These are phyloP conservation scores for Drosophila glabriapex DNA, from an alignment of 2,888 invertebrate species.

Conservation along the genomic window DNA sequence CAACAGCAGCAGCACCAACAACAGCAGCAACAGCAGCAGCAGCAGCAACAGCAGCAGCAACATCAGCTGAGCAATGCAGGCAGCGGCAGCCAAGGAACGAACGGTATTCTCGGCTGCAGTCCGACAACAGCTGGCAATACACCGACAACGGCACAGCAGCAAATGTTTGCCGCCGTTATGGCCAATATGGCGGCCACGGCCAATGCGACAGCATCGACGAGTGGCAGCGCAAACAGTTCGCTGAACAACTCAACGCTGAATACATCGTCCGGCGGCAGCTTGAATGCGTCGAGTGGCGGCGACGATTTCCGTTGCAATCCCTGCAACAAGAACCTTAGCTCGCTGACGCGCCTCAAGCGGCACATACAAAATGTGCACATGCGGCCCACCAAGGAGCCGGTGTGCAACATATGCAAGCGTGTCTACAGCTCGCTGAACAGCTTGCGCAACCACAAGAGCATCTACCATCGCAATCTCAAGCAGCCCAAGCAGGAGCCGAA, in stretches of 20 bases:
- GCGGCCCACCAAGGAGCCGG: constrained; percentile 95
- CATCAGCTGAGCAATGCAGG: constrained; percentile 44
- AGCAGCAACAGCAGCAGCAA: constrained; percentile 31
- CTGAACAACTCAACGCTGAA: constrained; percentile 71
- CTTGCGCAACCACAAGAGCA: constrained; percentile 96
- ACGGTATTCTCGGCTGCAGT: constrained; percentile 66
- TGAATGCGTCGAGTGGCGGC: constrained; percentile 85
- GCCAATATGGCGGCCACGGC: constrained; percentile 81
- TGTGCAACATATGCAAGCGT: constrained; percentile 96
- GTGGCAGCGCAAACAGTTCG: constrained; percentile 64
- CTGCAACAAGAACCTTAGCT: constrained; percentile 95
- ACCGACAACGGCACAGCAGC: constrained; percentile 71
- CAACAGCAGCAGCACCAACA: constrained; percentile 41
- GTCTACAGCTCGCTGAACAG: constrained; percentile 96
- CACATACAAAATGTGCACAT: constrained; percentile 97
- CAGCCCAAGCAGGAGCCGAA: constrained; percentile 87
- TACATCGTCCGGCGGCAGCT: constrained; percentile 63
- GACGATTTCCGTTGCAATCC: constrained; percentile 96
- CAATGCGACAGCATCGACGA: constrained; percentile 82
- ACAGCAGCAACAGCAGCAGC: constrained; percentile 35
- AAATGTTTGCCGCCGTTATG: constrained; percentile 83
- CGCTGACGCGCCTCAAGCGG: constrained; percentile 94
- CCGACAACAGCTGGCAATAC: constrained; percentile 53
- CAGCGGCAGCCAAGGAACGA: constrained; percentile 57
- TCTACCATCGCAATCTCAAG: constrained; percentile 94